phyloP scores from a whole-genome alignment of 2,888 invertebrate species.

The Selenia dentaria region DNA sequence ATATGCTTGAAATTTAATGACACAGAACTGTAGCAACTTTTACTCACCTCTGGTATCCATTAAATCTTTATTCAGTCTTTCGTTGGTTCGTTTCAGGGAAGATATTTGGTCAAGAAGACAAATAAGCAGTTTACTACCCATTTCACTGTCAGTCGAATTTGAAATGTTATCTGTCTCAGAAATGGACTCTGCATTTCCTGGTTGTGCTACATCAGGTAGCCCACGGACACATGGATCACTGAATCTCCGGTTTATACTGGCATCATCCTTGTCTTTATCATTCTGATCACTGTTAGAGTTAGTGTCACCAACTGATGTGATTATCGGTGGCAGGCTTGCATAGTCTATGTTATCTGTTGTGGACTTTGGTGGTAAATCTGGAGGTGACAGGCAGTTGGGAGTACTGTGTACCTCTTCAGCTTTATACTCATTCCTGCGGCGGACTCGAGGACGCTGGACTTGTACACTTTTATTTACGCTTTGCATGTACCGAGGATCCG shows the following conservation, averaged over 20 bases:
- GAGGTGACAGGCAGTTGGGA: slow-evolving; percentile 45
- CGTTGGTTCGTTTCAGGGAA: slow-evolving; percentile 88
- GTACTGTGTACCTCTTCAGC: slow-evolving; percentile 59
- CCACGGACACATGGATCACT: slow-evolving; percentile 88
- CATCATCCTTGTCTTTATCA: slow-evolving; percentile 80
- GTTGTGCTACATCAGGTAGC: slow-evolving; percentile 66
- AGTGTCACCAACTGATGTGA: slow-evolving; percentile 81
- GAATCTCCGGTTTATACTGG: slow-evolving; percentile 84
- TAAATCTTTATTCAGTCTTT: slow-evolving; percentile 90
- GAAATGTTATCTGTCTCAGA: slow-evolving; percentile 83
- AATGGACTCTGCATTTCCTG: slow-evolving; percentile 77
- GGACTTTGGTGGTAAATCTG: slow-evolving; percentile 69
- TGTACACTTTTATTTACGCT: slow-evolving; percentile 64
- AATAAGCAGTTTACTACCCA: slow-evolving; percentile 84
- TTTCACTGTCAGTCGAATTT: slow-evolving; percentile 76
- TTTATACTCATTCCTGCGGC: slow-evolving; percentile 59
- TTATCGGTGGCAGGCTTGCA: slow-evolving; percentile 89
- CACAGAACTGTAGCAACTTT: slow-evolving; percentile 14
- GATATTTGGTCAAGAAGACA: slow-evolving; percentile 90
- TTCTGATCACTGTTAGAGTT: slow-evolving; percentile 75
- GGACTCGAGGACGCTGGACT: slow-evolving; percentile 61
- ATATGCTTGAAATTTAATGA: slow-evolving; percentile 16
- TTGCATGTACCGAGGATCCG: slow-evolving; percentile 65
- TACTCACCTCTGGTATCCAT: slow-evolving; percentile 88
- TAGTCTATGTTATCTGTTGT: slow-evolving; percentile 78